Evolutionary conservation across 2,113 vertebrate genomes (phyloP).

Genomic region (Galbula dea): DNA sequence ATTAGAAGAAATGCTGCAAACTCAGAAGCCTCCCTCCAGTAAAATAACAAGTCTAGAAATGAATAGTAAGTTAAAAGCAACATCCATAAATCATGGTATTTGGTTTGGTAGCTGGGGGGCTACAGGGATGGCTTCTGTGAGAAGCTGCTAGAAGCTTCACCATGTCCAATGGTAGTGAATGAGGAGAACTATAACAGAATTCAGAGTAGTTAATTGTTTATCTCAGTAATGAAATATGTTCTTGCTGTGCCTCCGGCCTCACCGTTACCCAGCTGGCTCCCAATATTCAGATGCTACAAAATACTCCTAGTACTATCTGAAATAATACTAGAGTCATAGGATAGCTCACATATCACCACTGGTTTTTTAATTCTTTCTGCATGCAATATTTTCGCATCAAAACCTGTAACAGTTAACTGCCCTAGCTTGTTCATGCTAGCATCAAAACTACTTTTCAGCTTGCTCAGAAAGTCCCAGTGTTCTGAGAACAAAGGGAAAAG

Average conservation of each 20-base stretch:
- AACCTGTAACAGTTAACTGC: neutral
- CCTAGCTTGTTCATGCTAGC: neutral
- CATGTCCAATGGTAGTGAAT: neutral
- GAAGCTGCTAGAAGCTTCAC: too few species aligned
- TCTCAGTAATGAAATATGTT: neutral
- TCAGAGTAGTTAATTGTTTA: neutral
- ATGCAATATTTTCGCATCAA: neutral
- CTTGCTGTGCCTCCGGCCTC: neutral
- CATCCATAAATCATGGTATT: neutral
- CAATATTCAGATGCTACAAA: neutral
- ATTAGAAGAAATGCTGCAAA: neutral
- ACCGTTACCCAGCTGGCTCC: neutral
- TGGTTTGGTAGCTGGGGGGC: neutral
- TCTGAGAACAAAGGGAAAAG: neutral
- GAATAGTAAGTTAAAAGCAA: neutral
- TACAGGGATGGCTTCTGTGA: neutral
- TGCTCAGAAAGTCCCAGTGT: neutral
- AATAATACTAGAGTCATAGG: neutral
- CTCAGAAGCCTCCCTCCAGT: neutral
- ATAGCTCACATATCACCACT: neutral
- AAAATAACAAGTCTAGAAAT: neutral
- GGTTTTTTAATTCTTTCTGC: neutral
- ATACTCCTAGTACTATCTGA: neutral
- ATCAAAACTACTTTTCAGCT: neutral
- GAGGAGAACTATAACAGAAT: neutral